Conservation (phyloP, 2,797 vertebrate genomes). For the Pygocentrus nattereri region DNA sequence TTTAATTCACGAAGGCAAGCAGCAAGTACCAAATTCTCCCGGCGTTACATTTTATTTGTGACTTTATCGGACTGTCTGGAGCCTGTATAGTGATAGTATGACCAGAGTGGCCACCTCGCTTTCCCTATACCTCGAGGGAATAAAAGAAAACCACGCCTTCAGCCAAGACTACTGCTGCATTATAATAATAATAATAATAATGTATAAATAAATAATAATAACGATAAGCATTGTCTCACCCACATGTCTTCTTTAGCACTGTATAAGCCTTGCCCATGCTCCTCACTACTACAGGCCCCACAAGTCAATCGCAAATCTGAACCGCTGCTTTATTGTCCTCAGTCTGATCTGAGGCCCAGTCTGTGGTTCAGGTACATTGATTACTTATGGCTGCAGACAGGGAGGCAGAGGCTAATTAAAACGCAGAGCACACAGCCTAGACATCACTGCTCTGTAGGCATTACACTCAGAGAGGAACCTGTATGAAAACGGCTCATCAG, state of each 20-base stretch:
- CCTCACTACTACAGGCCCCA: not conserved
- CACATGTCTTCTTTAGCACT: not conserved
- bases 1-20: not conserved
- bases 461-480: not conserved
- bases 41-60: not conserved
- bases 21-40: not conserved
- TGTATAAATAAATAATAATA: too few relatives aligned
- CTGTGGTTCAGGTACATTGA: slow-evolving; percentile 43
- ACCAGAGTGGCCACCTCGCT: not conserved
- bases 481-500: not conserved
- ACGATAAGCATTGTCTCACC: not conserved
- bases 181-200: not conserved
- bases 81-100: not conserved
- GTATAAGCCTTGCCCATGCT: not conserved
- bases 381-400: not conserved
- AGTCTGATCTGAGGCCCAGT: slow-evolving; percentile 40
- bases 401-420: slow-evolving; percentile 48
- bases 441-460: slow-evolving; percentile 33
- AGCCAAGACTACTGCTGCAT: slow-evolving; percentile 8
- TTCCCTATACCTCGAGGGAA: slow-evolving; percentile 27
- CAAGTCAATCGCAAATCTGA: slow-evolving; percentile 40
- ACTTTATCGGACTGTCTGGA: not conserved
- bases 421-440: slow-evolving; percentile 30
- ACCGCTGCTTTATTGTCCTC: slow-evolving; percentile 8
- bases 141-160: slow-evolving; percentile 49